A percentile compares a stretch with the other conserved stretches of the same genome.
Conservation (phyloP, 1,140 invertebrate genomes). For the Helicoverpa armigera region DNA sequence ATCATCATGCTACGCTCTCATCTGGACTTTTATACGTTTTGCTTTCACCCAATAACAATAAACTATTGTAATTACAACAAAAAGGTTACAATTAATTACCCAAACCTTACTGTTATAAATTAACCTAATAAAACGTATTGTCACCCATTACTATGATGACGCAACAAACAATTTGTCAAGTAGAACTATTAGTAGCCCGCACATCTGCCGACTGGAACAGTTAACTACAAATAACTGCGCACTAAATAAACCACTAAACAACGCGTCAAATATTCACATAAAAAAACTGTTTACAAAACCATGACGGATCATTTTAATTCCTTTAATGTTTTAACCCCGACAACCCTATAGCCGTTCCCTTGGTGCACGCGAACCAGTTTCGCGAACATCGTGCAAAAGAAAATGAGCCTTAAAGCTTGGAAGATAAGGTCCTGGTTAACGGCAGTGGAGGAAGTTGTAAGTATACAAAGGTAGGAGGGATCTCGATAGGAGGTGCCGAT, state of each 20-base stretch:
- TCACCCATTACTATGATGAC: slow-evolving; percentile 36
- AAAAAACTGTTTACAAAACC: slow-evolving; percentile 73
- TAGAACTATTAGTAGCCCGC: slow-evolving; percentile 17
- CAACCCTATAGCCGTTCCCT: slow-evolving; percentile 59
- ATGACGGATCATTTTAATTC: slow-evolving; percentile 70
- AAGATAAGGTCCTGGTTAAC: slow-evolving; percentile 8
- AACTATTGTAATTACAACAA: slow-evolving; percentile 18
- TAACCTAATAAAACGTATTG: slow-evolving; percentile 36
- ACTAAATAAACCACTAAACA: slow-evolving; percentile 79
- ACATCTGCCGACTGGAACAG: slow-evolving; percentile 68
- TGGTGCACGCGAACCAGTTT: not conserved
- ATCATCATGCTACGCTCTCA: not conserved
- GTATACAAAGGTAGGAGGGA: slow-evolving; percentile 62
- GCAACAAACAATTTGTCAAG: slow-evolving; percentile 58
- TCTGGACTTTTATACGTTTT: not conserved
- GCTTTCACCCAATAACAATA: not conserved
- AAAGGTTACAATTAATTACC: slow-evolving; percentile 36
- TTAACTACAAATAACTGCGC: slow-evolving; percentile 60
- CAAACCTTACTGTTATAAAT: slow-evolving; percentile 37
- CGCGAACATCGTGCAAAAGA: slow-evolving; percentile 6
- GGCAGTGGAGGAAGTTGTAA: not conserved
- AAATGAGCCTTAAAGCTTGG: slow-evolving; percentile 39
- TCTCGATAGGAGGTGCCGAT: slow-evolving; percentile 63
- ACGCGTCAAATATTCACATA: slow-evolving; percentile 76
- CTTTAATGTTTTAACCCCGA: slow-evolving; percentile 63